Evolutionary conservation across 2,888 invertebrate genomes (phyloP).

Genomic region (Temnothorax rugatulus): DNA sequence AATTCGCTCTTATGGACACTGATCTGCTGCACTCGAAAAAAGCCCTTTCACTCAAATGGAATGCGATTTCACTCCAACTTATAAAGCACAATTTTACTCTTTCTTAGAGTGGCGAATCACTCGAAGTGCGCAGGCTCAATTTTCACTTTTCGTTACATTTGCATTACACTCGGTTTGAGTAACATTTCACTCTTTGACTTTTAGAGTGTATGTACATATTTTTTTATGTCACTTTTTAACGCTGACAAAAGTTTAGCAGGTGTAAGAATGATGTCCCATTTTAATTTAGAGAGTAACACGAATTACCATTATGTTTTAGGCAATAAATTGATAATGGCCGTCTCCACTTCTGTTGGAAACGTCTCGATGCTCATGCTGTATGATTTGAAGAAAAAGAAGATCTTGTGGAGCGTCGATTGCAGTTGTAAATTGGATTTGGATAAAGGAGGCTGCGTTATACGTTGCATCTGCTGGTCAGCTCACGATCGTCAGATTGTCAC

Average conservation of each 20-base stretch:
- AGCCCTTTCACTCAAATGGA: too few species aligned
- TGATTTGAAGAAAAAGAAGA: conserved; percentile 57
- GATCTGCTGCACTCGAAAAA: too few species aligned
- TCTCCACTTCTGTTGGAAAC: neutral
- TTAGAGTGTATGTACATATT: too few species aligned
- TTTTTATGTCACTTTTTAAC: neutral
- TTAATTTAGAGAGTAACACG: neutral
- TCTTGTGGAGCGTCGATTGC: conserved; percentile 71
- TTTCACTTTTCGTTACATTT: too few species aligned
- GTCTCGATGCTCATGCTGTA: conserved; percentile 60
- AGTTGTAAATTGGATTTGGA: neutral
- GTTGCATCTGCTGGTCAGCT: conserved; percentile 75
- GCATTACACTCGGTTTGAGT: too few species aligned
- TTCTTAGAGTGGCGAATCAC: too few species aligned
- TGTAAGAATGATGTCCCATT: neutral
- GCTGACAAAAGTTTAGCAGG: neutral
- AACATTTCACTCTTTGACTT: too few species aligned
- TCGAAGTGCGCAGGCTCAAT: too few species aligned
- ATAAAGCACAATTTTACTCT: too few species aligned
- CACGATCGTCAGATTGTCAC: conserved; percentile 73
- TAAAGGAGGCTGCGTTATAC: conserved; percentile 56
- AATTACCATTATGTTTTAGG: conserved; percentile 50
- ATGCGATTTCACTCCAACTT: too few species aligned
- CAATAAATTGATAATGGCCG: conserved; percentile 64
- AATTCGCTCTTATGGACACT: too few species aligned